Percentiles rank a stretch among this genome's conserved stretches.
Conservation (phyloP, 2,797 vertebrate species). For the Aotus griseimembra region DNA sequence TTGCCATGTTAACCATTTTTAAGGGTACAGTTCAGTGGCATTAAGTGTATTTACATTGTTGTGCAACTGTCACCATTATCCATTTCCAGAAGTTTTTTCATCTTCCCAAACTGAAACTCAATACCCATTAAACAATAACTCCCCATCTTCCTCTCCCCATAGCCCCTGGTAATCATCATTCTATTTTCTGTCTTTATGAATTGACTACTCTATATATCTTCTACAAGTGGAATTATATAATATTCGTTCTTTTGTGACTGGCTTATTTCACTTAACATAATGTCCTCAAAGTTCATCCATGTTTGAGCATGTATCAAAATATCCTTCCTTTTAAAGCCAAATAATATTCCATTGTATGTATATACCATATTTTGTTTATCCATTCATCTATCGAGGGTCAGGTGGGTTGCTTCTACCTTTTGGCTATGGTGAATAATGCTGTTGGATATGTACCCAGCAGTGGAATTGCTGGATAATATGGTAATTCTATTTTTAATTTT, state of each 20-base stretch:
- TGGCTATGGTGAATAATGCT: neutral
- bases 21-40: neutral
- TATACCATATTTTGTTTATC: neutral
- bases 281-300: neutral
- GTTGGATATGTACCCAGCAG: neutral
- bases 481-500: neutral
- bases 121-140: neutral
- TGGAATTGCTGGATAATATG: neutral
- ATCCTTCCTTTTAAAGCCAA: conserved; percentile 5
- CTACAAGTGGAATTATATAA: neutral
- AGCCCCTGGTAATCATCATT: neutral
- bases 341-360: neutral
- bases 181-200: neutral
- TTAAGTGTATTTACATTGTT: neutral
- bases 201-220: neutral
- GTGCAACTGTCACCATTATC: neutral
- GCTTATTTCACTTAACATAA: neutral
- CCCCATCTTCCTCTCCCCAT: neutral
- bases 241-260: neutral
- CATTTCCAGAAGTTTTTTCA: neutral
- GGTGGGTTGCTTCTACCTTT: neutral
- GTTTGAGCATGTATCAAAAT: neutral
- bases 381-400: neutral
- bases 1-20: neutral
- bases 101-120: neutral